phyloP scores from a whole-genome alignment of 2,113 vertebrate species.

The Uropsilus gracilis region DNA sequence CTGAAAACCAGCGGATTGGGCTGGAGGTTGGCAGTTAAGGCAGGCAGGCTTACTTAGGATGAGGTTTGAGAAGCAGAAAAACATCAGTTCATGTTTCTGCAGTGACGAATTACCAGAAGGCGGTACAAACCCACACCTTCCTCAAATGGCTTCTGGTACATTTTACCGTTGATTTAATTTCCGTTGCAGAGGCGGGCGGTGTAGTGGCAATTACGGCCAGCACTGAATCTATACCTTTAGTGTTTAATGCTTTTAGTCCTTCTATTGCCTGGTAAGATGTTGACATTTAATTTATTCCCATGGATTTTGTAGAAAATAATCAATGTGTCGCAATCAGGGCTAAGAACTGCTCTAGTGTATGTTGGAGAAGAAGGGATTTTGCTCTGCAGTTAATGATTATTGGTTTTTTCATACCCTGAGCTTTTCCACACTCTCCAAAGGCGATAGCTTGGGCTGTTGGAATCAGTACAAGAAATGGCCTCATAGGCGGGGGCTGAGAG shows the following conservation, averaged over 20 bases:
- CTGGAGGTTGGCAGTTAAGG: not conserved
- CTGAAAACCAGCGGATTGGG: not conserved
- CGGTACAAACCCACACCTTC: not conserved
- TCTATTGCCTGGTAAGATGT: conserved; percentile 22
- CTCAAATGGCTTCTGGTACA: not conserved
- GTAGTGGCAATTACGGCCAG: not conserved
- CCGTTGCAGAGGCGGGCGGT: not conserved
- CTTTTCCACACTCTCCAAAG: not conserved
- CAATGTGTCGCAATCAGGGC: not conserved
- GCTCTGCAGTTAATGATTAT: not conserved
- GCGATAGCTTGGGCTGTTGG: not conserved
- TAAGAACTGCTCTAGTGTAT: not conserved
- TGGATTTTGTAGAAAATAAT: not conserved
- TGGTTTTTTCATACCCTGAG: not conserved
- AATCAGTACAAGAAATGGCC: conserved; percentile 9
- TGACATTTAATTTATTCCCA: not conserved
- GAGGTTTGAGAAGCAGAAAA: not conserved
- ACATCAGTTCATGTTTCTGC: not conserved
- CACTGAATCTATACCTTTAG: not conserved
- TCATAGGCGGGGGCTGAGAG: not conserved
- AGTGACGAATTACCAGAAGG: not conserved
- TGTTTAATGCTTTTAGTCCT: not conserved
- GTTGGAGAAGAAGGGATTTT: not conserved
- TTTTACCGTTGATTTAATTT: conserved; percentile 18
- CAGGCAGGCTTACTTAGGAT: not conserved